phyloP scores from a whole-genome alignment of 2,888 invertebrate species.

The Hedychridium roseum region DNA sequence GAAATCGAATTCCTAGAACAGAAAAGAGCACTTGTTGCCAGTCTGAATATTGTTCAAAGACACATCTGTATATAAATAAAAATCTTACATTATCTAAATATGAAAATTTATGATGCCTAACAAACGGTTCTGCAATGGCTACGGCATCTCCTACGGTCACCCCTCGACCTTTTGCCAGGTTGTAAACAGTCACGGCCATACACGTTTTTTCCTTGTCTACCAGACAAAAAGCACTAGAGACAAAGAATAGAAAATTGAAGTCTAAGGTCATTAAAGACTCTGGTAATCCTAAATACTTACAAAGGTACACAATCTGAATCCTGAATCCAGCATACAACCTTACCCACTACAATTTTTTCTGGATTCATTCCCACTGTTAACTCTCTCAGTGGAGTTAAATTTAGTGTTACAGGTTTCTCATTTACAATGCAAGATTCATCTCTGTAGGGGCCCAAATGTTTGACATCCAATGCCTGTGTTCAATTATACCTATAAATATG shows the following conservation, averaged over 20 bases:
- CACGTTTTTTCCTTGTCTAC: slow-evolving; percentile 77
- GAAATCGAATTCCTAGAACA: slow-evolving; percentile 75
- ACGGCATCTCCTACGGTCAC: slow-evolving; percentile 86
- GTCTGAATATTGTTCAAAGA: slow-evolving; percentile 5
- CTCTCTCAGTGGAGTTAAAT: slow-evolving; percentile 65
- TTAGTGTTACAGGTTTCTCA: slow-evolving; percentile 66
- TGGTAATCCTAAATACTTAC: slow-evolving; percentile 67
- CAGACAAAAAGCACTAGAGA: slow-evolving; percentile 80
- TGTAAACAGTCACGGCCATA: slow-evolving; percentile 82
- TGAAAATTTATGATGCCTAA: slow-evolving; percentile 69
- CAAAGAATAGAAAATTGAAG: slow-evolving; percentile 7
- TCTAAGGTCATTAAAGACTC: slow-evolving; percentile 9
- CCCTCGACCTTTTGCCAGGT: slow-evolving; percentile 82
- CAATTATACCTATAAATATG: slow-evolving; percentile 40
- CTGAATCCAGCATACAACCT: slow-evolving; percentile 82
- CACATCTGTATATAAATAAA: slow-evolving; percentile 6
- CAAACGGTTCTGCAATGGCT: slow-evolving; percentile 79
- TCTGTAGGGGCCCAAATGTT: slow-evolving; percentile 75
- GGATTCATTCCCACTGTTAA: slow-evolving; percentile 73
- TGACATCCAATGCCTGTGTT: slow-evolving; percentile 70
- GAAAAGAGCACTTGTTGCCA: slow-evolving; percentile 2
- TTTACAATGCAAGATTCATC: slow-evolving; percentile 68
- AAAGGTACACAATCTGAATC: slow-evolving; percentile 81
- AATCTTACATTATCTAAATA: slow-evolving; percentile 67
- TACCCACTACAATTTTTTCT: slow-evolving; percentile 76